Base-by-base conservation (phyloP, 2,797 vertebrate species). In the Poeciliopsis infans region DNA sequence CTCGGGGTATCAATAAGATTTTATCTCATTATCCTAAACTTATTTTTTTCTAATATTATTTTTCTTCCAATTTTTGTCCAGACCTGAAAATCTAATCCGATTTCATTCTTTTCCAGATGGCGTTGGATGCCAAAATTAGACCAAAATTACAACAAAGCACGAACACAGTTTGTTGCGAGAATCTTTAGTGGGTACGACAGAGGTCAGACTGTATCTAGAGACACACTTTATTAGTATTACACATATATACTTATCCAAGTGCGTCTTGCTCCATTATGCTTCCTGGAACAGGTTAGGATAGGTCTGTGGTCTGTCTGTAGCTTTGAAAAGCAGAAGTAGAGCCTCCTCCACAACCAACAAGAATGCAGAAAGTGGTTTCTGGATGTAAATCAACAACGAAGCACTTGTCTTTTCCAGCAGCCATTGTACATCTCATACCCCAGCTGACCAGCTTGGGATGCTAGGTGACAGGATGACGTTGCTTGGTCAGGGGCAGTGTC, bases 121-220 rank as follows among this genome's bases (percentile, higher is more conserved):
- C 23, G 20, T 13, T 11, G 2, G 39, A 69, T n/a, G 39, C 36
- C 20, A 57, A 43, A 57, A n/a, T 55, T 43, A 74, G 23, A 73
- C 8, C 6, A 72, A 33, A 51, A 39, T 81, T 46, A 47, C 31
- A 81, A 69, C 72, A 16, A 15, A 16, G 31, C 28, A 61, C 33
- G 71, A 82, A 82, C 47, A 74, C 78, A 5, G 69, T 61, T 49
- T 78, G 57, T 72, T 49, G 31, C 57, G 53, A 72, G 68, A 70
- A 25, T 82, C 69, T 46, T 39, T n/a, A 57, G 59, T 39, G 41
- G 33, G 41, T 81, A 82, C 45, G 69, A 51, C 36, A 39, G 51
- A 57, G 16, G 51, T 85, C 76, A 47, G 46, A 73, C 51, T 77
- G 80, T 74, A 25, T 88, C 23, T 74, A 82, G 76, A 79, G 66